Evolutionary conservation across 2,888 invertebrate genomes (phyloP), one percentile per base, ranked within the genome.

Genomic region (Apeira syringaria): DNA sequence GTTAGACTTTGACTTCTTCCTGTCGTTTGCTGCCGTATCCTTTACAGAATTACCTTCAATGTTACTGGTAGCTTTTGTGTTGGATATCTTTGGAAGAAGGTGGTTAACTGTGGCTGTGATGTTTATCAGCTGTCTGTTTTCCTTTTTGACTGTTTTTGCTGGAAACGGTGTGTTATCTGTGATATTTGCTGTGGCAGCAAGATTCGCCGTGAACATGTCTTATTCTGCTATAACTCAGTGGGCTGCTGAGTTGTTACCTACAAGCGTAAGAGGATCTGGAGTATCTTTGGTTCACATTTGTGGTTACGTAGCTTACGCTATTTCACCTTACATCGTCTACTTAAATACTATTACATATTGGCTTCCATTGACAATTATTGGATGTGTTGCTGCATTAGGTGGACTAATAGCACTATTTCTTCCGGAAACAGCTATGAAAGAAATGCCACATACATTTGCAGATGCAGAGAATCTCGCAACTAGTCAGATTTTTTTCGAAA

Each of bases 371-470:
- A 55, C 74, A 0, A 51, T 84, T 5, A 51, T 77, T 11, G 79
- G 72, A 0, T 26, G 30, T 4, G 35, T 76, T 20, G 70, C 76
- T 2, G 50, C 58, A 0, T 5, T 68, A 4, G 73, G 69, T 9
- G 70, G 62, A 5, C 6, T 68, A 0, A 31, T 77, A 2, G 61
- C 74, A 1, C 45, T 82, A 2, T 50, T 61, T 6, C 51, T 86
- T 20, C 84, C 87, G 0, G 87, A 87, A 52, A 86, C 86, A 1
- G 77, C 80, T 0, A 61, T 58, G 1, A 76, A 64, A 47, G 76
- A 80, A 37, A 71, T 86, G 72, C 86, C 86, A 0, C 80, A 85
- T 42, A 76, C 81, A 0, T 85, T 85, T 55, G 77, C 80, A 5
- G 82, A 80, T 22, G 74, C 84, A 1, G 85, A 85, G 46, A 47